These are phyloP conservation scores for Marasmarcha lunaedactyla DNA, from an alignment of 2,888 invertebrate species.

Conservation along the genomic window DNA sequence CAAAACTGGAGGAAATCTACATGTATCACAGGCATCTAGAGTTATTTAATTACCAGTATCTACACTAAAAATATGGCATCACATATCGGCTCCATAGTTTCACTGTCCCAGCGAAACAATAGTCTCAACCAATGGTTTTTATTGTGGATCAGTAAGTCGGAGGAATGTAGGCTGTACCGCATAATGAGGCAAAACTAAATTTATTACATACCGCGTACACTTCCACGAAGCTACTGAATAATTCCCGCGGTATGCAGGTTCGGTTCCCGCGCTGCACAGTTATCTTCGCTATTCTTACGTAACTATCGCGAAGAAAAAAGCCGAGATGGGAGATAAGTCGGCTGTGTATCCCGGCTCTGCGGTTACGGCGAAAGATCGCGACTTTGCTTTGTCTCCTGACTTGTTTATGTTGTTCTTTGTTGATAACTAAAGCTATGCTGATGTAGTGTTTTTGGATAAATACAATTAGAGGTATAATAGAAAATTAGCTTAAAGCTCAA, in stretches of 20 bases:
- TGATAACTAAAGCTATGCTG: too few relatives aligned
- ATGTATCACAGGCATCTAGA: too few relatives aligned
- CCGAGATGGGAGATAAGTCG: slow-evolving; percentile 3
- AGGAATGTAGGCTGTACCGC: slow-evolving; percentile 63
- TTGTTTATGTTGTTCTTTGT: background rate
- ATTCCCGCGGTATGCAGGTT: slow-evolving; percentile 48
- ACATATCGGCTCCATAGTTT: slow-evolving; percentile 16
- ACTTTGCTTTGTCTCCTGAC: background rate
- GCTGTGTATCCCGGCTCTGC: slow-evolving; percentile 7
- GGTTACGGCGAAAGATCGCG: slow-evolving; percentile 1
- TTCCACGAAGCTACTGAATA: slow-evolving; percentile 61
- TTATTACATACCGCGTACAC: slow-evolving; percentile 43
- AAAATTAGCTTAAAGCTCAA: too few relatives aligned
- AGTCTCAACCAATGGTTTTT: slow-evolving; percentile 24
- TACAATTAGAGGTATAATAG: too few relatives aligned
- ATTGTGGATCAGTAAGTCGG: slow-evolving; percentile 47
- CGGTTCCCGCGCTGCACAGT: slow-evolving; percentile 52
- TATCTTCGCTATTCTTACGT: slow-evolving; percentile 62
- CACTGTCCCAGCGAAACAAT: slow-evolving; percentile 30
- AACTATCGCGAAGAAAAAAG: slow-evolving; percentile 27
- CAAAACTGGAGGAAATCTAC: too few relatives aligned
- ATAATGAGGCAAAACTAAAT: slow-evolving; percentile 54
- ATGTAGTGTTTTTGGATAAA: too few relatives aligned
- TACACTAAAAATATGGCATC: background rate
- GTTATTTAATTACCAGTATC: too few relatives aligned